A percentile compares a stretch with the other conserved stretches of the same genome.
Evolutionary conservation across 2,888 invertebrate genomes (phyloP).

Genomic region (Dinocampus coccinellae): DNA sequence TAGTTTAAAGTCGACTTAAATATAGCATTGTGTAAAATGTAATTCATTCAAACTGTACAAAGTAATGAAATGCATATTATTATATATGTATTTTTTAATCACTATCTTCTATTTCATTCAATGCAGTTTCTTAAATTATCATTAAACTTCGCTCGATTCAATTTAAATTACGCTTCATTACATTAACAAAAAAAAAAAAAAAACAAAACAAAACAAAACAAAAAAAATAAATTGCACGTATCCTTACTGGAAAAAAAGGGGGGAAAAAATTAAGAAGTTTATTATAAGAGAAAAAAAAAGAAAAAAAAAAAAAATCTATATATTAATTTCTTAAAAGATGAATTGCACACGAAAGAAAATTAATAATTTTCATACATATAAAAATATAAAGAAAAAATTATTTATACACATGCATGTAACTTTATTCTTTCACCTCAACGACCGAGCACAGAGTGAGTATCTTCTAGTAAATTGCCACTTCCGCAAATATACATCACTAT

Average conservation of each 20-base stretch:
- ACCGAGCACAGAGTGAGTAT: neutral
- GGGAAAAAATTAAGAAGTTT: neutral
- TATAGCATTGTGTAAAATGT: conserved; percentile 60
- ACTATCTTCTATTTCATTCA: conserved; percentile 46
- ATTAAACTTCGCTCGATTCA: conserved; percentile 56
- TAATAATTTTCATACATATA: neutral
- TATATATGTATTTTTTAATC: neutral
- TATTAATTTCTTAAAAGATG: too few species aligned
- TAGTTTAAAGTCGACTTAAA: neutral
- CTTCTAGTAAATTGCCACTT: conserved; percentile 3
- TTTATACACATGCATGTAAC: neutral
- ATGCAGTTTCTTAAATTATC: conserved; percentile 49
- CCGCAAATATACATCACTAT: conserved; percentile 23
- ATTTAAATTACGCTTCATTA: conserved; percentile 34
- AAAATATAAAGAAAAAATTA: neutral
- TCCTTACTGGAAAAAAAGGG: neutral
- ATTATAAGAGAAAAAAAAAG: too few species aligned
- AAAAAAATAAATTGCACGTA: too few species aligned
- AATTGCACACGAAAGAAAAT: neutral
- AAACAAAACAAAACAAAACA: too few species aligned
- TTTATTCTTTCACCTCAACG: neutral
- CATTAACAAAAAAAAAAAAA: too few species aligned
- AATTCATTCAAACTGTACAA: conserved; percentile 60
- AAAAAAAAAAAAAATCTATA: neutral
- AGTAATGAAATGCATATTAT: conserved; percentile 43